A percentile compares a stretch with the other conserved stretches of the same genome.
These are phyloP conservation scores for Bergia sp. DNA, from an alignment of 92 coral and sea anemone species.

Conservation along the genomic window DNA sequence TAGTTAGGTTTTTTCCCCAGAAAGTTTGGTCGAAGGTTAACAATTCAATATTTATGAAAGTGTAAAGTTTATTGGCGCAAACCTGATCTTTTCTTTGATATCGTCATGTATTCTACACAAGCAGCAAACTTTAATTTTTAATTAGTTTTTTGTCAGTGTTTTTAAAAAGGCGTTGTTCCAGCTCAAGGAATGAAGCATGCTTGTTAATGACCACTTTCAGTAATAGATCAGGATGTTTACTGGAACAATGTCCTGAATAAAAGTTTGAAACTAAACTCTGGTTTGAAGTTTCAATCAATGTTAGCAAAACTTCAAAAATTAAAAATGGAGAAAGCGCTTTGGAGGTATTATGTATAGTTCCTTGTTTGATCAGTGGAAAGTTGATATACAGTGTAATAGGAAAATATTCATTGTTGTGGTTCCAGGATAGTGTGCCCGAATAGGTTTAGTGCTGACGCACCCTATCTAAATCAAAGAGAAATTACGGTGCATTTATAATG, in stretches of 20 bases:
- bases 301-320: not conserved
- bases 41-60: not conserved
- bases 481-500: not conserved
- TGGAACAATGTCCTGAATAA: not conserved
- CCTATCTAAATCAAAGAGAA: not conserved
- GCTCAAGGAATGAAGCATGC: not conserved
- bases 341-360: not conserved
- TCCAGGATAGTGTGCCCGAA: not conserved
- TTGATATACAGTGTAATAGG: not conserved
- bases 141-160: not conserved
- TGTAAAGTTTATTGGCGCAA: not conserved
- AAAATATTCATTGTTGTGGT: not conserved
- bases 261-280: not conserved
- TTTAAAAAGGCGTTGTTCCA: not conserved
- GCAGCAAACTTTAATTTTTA: not conserved
- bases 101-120: not conserved
- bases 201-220: not conserved
- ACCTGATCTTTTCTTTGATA: not conserved
- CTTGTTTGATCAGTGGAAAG: not conserved
- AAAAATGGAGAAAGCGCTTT: not conserved
- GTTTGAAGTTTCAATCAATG: not conserved
- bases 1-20: not conserved
- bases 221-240: not conserved
- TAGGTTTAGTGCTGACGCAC: not conserved
- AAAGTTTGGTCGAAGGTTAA: not conserved